Evolutionary conservation across 1,140 invertebrate genomes (phyloP), one percentile per base, ranked within the genome.

Genomic region (Manduca sexta): DNA sequence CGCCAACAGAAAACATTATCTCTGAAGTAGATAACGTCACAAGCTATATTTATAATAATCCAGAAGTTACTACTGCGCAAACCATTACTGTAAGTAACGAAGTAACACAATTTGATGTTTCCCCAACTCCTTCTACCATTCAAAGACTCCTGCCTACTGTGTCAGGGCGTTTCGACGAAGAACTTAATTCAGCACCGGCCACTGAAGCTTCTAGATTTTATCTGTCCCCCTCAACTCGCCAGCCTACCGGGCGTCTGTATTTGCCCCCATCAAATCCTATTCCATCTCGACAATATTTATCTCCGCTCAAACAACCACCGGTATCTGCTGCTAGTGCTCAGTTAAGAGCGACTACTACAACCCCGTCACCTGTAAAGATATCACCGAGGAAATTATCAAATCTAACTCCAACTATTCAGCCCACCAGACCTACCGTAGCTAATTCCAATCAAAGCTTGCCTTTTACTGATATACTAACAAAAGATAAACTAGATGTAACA

Each of bases 401-500:
- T 7, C 17, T n/a, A 31, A 16, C 13, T 5, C 12, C 12, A 35
- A 14, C 30, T 34, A 13, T 18, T 35, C 43, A 35, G 33, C 33
- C 7, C 31, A 1, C 16, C 18, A 11, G 2, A 60, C 64, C 67
- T 35, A 62, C 66, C 11, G 18, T 41, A n/a, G 45, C 64, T 15
- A 74, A 69, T 37, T 34, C 55, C 31, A 73, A 72, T 45, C 45
- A 58, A 13, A 82, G 81, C 37, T 46, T 78, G 56, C 61, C 67
- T 26, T 85, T 85, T 53, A 42, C 72, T 41, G 74, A 85, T 49
- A 72, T 79, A 41, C 49, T 78, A 33, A 77, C 73, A 10, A 77
- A 77, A 53, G 68, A 83, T 67, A 80, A 79, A 48, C 51, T 82
- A 33, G 76, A 82, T 45, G 62, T 71, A 39, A 76, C 74, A 2